Percentiles rank a stretch among this genome's conserved stretches.
phyloP scores from a whole-genome alignment of 2,888 invertebrate species.

The Zelleria hepariella region DNA sequence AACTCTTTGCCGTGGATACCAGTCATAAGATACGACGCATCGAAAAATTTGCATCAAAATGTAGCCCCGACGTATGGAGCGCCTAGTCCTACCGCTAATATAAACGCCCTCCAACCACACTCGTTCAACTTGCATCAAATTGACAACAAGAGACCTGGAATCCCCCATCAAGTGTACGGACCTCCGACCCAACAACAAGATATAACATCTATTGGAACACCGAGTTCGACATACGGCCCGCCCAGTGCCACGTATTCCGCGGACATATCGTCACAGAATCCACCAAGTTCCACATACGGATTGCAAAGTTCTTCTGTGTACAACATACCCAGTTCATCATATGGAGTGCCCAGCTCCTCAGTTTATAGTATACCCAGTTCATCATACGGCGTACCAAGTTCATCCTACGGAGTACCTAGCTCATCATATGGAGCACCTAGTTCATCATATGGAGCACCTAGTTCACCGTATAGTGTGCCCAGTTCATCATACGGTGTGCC shows the following conservation, averaged over 20 bases:
- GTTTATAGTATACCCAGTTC: conserved; percentile 20
- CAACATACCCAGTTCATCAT: conserved; percentile 21
- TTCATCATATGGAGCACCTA: conserved; percentile 17
- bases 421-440: conserved; percentile 32
- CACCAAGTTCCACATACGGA: conserved; percentile 12
- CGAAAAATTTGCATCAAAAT: conserved; percentile 41
- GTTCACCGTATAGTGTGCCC: conserved; percentile 31
- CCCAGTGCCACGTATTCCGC: conserved; percentile 14
- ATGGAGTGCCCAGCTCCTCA: conserved; percentile 18
- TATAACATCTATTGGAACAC: conserved; percentile 21
- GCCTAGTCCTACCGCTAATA: conserved; percentile 49
- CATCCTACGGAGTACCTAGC: conserved; percentile 22
- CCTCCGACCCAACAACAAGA: conserved; percentile 31
- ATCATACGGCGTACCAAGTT: conserved; percentile 18
- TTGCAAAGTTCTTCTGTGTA: conserved; percentile 21
- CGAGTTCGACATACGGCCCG: conserved; percentile 32
- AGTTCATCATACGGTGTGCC: conserved; percentile 12
- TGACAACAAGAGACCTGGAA: conserved; percentile 26
- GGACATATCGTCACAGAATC: conserved; percentile 7
- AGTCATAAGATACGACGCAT: conserved; percentile 67
- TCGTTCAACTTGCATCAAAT: conserved; percentile 29
- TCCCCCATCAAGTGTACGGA: conserved; percentile 42
- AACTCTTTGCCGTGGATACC: conserved; percentile 88
- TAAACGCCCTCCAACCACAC: conserved; percentile 30
- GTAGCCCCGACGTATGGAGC: conserved; percentile 51